Evolutionary conservation across 2,797 vertebrate species (phyloP).

Genomic region (Lagorchestes hirsutus): DNA sequence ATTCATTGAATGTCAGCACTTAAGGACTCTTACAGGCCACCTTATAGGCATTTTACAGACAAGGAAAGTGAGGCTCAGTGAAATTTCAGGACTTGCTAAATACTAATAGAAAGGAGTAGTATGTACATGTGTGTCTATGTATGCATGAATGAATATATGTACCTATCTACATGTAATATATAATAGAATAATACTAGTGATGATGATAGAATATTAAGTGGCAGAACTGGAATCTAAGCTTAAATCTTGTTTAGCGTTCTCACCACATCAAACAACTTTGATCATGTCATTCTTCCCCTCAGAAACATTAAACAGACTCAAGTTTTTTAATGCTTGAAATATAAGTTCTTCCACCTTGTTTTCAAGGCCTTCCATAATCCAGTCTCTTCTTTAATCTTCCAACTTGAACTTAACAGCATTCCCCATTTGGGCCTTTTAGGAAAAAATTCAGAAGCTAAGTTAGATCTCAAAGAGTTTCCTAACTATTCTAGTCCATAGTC

Average conservation of each 20-base stretch:
- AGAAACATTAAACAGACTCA: not conserved
- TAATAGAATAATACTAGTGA: not conserved
- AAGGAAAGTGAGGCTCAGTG: not conserved
- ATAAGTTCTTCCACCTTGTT: not conserved
- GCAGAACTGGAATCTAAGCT: not conserved
- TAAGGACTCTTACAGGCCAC: not conserved
- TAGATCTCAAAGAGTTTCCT: not conserved
- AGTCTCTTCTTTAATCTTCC: not conserved
- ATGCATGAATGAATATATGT: not conserved
- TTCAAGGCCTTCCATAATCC: not conserved
- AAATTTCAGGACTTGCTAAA: not conserved
- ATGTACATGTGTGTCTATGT: no score
- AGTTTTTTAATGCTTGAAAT: not conserved
- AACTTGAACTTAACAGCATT: not conserved
- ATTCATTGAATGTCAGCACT: not conserved
- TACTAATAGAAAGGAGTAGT: not conserved
- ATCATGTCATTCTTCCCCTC: not conserved
- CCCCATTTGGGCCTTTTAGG: not conserved
- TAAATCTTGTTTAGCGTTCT: not conserved
- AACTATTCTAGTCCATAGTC: not conserved
- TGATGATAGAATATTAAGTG: not conserved
- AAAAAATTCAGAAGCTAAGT: not conserved
- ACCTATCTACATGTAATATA: not conserved
- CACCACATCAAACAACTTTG: not conserved
- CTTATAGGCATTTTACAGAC: not conserved